Evolutionary conservation across 1,140 invertebrate genomes (phyloP).

Genomic region (Zaprionus kolodkinae): DNA sequence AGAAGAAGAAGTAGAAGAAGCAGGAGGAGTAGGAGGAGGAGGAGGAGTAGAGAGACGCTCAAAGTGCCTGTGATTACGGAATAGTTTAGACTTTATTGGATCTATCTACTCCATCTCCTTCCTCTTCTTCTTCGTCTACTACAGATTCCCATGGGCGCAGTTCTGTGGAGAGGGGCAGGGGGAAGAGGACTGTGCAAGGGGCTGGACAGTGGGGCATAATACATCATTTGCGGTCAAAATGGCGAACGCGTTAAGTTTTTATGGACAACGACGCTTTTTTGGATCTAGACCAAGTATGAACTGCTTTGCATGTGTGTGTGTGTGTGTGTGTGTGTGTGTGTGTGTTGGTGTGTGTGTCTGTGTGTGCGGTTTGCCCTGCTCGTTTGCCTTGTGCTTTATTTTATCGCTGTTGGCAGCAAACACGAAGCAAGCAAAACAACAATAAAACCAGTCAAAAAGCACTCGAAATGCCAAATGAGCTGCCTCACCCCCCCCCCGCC

Average conservation of each 20-base stretch:
- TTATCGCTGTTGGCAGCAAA: constrained; percentile 75
- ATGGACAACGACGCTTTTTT: constrained; percentile 74
- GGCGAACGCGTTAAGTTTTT: constrained; percentile 80
- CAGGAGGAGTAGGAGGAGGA: constrained; percentile 46
- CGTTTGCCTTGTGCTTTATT: constrained; percentile 80
- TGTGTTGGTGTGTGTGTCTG: constrained; percentile 3
- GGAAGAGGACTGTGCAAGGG: neutral
- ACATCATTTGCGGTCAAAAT: constrained; percentile 81
- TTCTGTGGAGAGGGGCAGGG: constrained; percentile 7
- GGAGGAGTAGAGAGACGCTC: neutral
- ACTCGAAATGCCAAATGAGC: constrained; percentile 82
- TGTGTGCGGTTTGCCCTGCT: constrained; percentile 49
- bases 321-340: constrained; percentile 24
- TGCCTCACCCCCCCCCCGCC: neutral
- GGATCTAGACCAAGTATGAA: constrained; percentile 74
- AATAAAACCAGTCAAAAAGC: constrained; percentile 82
- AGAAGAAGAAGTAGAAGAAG: neutral
- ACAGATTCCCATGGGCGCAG: constrained; percentile 47
- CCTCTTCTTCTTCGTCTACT: neutral
- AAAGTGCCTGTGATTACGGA: constrained; percentile 52
- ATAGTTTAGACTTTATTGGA: constrained; percentile 51
- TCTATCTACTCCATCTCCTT: neutral
- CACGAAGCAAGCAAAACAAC: constrained; percentile 42
- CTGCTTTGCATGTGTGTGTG: constrained; percentile 24
- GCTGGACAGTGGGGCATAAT: constrained; percentile 51